Percentiles rank a stretch among this genome's conserved stretches.
These are phyloP conservation scores for Palythoa heliodiscus DNA, from an alignment of 92 coral and sea anemone genomes.

Conservation along the genomic window DNA sequence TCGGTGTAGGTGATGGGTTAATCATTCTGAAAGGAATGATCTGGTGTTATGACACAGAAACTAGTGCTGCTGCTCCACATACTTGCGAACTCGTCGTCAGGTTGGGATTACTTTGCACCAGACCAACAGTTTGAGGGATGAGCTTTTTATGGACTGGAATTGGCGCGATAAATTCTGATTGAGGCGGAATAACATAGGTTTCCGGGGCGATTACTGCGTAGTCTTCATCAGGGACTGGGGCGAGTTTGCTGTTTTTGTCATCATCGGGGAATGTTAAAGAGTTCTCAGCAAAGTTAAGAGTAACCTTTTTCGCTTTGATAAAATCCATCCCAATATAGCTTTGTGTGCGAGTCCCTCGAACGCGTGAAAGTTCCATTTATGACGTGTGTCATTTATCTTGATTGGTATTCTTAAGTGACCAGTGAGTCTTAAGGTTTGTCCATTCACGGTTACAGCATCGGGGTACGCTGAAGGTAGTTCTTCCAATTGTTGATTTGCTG, in stretches of 20 bases:
- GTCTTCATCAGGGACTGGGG: not conserved
- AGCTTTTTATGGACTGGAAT: not conserved
- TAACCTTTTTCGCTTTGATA: not conserved
- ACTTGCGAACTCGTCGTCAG: not conserved
- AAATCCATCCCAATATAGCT: not conserved
- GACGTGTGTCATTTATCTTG: no score
- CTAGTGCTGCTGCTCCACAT: constrained; percentile 1
- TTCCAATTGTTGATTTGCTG: not conserved
- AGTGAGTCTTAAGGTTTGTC: not conserved
- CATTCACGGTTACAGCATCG: not conserved
- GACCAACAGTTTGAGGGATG: not conserved
- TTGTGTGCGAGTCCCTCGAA: no score
- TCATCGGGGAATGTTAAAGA: not conserved
- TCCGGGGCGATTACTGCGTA: not conserved
- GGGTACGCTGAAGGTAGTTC: not conserved
- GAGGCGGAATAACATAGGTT: not conserved
- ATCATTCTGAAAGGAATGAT: not conserved
- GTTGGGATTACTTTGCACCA: not conserved
- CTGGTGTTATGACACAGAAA: not conserved
- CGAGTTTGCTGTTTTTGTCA: not conserved
- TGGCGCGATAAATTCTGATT: not conserved
- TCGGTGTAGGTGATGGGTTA: not conserved
- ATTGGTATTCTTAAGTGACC: not conserved
- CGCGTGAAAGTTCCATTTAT: no score
- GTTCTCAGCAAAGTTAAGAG: not conserved